A percentile compares a stretch with the other conserved stretches of the same genome.
Conservation (phyloP, 2,888 invertebrate genomes). For the Scrobipalpa costella region DNA sequence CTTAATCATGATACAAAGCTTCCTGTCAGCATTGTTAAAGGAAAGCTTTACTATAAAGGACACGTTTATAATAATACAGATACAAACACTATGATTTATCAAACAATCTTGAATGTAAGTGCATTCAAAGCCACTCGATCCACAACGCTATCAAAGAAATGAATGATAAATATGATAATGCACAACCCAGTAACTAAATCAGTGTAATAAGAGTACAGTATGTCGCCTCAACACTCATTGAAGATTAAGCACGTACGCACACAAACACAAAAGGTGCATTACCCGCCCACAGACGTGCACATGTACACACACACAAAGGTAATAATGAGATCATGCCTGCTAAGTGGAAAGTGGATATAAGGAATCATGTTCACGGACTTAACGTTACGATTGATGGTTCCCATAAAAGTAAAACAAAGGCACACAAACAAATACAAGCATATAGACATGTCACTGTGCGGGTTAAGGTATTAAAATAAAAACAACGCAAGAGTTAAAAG, state of each 20-base stretch:
- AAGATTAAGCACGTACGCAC: slow-evolving; percentile 70
- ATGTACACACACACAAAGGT: slow-evolving; percentile 53
- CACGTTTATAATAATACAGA: background rate
- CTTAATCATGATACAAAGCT: too few species aligned
- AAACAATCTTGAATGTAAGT: background rate
- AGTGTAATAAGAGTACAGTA: slow-evolving; percentile 46
- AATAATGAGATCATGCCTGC: slow-evolving; percentile 55
- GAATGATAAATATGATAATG: slow-evolving; percentile 18
- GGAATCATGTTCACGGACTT: slow-evolving; percentile 20
- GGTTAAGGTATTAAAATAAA: background rate
- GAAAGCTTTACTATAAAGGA: too few species aligned
- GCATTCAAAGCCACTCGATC: slow-evolving; percentile 13
- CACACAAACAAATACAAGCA: background rate
- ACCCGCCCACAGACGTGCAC: slow-evolving; percentile 31
- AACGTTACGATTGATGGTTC: slow-evolving; percentile 16
- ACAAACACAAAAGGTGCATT: slow-evolving; percentile 40
- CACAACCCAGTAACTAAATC: slow-evolving; percentile 22
- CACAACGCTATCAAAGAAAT: slow-evolving; percentile 22
- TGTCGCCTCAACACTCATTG: slow-evolving; percentile 52
- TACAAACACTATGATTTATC: background rate
- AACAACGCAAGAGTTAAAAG: background rate
- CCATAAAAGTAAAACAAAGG: slow-evolving; percentile 8
- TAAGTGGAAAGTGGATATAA: slow-evolving; percentile 35
- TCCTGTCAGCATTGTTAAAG: too few species aligned
- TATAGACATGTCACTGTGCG: background rate